Evolutionary conservation across 2,888 invertebrate species (phyloP).

Genomic region (Flexamia atlantica): DNA sequence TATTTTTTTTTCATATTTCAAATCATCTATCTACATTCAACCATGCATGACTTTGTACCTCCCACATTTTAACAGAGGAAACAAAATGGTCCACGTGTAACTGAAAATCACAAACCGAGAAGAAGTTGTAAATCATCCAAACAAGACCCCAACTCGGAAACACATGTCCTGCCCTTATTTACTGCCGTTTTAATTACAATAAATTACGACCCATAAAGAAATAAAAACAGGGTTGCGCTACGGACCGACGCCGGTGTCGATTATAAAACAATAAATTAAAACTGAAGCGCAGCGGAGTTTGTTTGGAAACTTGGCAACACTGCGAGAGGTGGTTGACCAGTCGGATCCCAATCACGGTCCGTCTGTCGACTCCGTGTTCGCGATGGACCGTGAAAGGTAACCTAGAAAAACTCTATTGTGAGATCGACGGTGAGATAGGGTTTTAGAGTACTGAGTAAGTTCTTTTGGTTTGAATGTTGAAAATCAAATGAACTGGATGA

Average conservation of each 20-base stretch:
- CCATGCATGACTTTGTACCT: no score
- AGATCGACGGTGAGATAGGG: background rate
- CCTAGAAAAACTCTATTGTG: slow-evolving; percentile 58
- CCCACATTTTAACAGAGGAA: background rate
- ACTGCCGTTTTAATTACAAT: slow-evolving; percentile 44
- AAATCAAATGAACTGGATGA: no score
- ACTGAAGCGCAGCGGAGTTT: slow-evolving; percentile 42
- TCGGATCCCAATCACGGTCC: slow-evolving; percentile 56
- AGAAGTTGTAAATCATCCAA: slow-evolving; percentile 32
- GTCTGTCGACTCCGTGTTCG: slow-evolving; percentile 56
- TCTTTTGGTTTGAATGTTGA: no score
- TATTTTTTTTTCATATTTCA: no score
- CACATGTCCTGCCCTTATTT: slow-evolving; percentile 45
- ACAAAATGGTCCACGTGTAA: slow-evolving; percentile 27
- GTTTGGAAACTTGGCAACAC: slow-evolving; percentile 61
- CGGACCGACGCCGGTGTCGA: slow-evolving; percentile 7
- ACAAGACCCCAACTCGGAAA: slow-evolving; percentile 31
- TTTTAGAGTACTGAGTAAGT: no score
- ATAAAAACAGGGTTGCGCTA: slow-evolving; percentile 31
- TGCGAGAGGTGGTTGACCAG: slow-evolving; percentile 50
- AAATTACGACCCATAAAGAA: slow-evolving; percentile 43
- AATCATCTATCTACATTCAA: no score
- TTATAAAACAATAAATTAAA: slow-evolving; percentile 56
- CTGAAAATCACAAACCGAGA: slow-evolving; percentile 49
- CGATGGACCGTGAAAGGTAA: slow-evolving; percentile 49